phyloP scores from a whole-genome alignment of 2,797 vertebrate genomes.

The Poeciliopsis gracilis region DNA sequence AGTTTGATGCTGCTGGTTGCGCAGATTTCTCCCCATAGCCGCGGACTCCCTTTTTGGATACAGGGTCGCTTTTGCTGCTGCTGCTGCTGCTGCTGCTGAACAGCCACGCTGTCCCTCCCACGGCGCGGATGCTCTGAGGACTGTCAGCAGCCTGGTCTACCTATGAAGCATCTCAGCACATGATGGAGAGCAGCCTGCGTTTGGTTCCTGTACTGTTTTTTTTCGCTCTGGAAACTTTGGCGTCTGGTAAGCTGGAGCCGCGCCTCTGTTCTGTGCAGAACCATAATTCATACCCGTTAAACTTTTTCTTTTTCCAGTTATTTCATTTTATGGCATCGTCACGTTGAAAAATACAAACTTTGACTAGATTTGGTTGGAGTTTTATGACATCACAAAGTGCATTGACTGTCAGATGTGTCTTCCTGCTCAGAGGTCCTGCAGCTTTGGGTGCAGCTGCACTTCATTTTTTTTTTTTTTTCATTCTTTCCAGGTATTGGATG shows the following conservation, averaged over 20 bases:
- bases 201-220: slow-evolving; percentile 64
- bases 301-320: too few species aligned
- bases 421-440: neutral
- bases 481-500: neutral
- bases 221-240: slow-evolving; percentile 70
- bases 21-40: slow-evolving; percentile 33
- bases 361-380: neutral
- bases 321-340: neutral
- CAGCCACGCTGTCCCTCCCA: slow-evolving; percentile 11
- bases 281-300: neutral
- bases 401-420: neutral
- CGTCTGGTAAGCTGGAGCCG: slow-evolving; percentile 75
- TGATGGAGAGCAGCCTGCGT: slow-evolving; percentile 75
- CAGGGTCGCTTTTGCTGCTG: slow-evolving; percentile 28
- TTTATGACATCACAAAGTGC: neutral
- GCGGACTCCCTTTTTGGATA: slow-evolving; percentile 26
- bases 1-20: slow-evolving; percentile 42
- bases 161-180: slow-evolving; percentile 46
- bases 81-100: slow-evolving; percentile 45
- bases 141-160: slow-evolving; percentile 18
- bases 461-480: neutral
- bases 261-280: neutral
- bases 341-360: neutral
- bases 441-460: neutral
- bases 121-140: slow-evolving; percentile 9